Base-by-base conservation (phyloP, 2,888 invertebrate genomes). In the Hylaea fasciaria region DNA sequence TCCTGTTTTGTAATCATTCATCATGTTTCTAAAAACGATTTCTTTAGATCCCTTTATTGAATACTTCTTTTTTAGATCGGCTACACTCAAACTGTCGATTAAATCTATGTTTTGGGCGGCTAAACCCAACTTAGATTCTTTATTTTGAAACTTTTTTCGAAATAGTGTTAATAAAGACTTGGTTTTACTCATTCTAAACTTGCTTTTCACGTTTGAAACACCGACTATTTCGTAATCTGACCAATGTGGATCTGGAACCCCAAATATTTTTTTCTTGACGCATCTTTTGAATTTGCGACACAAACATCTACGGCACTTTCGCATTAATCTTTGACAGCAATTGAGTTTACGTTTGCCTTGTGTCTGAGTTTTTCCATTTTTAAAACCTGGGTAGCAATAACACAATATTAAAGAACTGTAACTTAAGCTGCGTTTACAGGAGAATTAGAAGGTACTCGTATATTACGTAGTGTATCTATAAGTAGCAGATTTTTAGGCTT, bases 171-270 rank as follows among this genome's bases (percentile, higher is more conserved):
- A 11, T 8, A 65, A 22, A 11, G 64, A 61, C 1, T 9, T 29
- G 13, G 45, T 61, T 53, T 66, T 63, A 37, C 44, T 61, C 32
- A 62, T 45, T 11, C 57, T 69, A 2, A 76, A 50, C 53, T 73
- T 74, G 55, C 75, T 69, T 64, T 66, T 74, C 7, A 79, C 9
- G 10, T 65, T 70, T 8, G 65, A 72, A 14, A 80, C 35, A 16
- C 74, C 78, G 45, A 59, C 68, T 9, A 80, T 32, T 46, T 81
- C 74, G 57, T 71, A 80, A 35, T 80, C 73, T 11, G 66, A 54
- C 10, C 76, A 43, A n/a, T 64, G 57, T 13, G 73, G 66, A 49
- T 74, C 57, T 17, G 71, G 64, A 32, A 56, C 61, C 14, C 76
- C 78, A 57, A 81, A 74, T 16, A 78, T 29, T 45, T 65, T 68